These are phyloP conservation scores for Campoletis sonorensis DNA, from an alignment of 1,140 invertebrate genomes.

Conservation along the genomic window DNA sequence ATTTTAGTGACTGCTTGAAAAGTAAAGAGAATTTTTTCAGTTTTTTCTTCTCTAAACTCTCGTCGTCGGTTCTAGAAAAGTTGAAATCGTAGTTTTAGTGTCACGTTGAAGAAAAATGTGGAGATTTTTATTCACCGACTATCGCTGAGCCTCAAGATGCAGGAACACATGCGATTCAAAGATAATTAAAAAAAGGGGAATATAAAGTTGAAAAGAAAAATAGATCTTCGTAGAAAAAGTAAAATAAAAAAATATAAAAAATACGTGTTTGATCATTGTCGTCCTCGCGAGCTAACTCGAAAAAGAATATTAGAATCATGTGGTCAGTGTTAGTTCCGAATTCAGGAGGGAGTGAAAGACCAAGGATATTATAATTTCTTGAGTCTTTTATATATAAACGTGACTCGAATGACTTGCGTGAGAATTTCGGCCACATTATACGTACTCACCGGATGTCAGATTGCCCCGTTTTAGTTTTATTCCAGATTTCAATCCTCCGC, in stretches of 20 bases:
- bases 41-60: neutral
- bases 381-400: slow-evolving; percentile 66
- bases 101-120: neutral
- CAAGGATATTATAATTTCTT: slow-evolving; percentile 50
- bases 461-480: slow-evolving; percentile 46
- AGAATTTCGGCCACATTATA: slow-evolving; percentile 59
- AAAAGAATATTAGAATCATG: neutral
- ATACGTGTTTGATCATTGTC: slow-evolving; percentile 37
- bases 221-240: slow-evolving; percentile 33
- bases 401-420: slow-evolving; percentile 64
- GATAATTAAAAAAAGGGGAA: neutral
- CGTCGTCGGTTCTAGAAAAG: no score
- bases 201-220: neutral
- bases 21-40: no score
- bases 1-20: no score
- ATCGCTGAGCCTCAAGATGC: neutral
- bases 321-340: slow-evolving; percentile 28
- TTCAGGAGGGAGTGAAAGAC: slow-evolving; percentile 41
- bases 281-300: neutral
- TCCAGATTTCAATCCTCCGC: neutral
- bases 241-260: no score
- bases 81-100: neutral
- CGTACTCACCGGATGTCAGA: slow-evolving; percentile 61
- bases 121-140: neutral
- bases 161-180: neutral